Evolutionary conservation across 2,888 invertebrate species (phyloP).

Genomic region (Digitonthophagus gazella): DNA sequence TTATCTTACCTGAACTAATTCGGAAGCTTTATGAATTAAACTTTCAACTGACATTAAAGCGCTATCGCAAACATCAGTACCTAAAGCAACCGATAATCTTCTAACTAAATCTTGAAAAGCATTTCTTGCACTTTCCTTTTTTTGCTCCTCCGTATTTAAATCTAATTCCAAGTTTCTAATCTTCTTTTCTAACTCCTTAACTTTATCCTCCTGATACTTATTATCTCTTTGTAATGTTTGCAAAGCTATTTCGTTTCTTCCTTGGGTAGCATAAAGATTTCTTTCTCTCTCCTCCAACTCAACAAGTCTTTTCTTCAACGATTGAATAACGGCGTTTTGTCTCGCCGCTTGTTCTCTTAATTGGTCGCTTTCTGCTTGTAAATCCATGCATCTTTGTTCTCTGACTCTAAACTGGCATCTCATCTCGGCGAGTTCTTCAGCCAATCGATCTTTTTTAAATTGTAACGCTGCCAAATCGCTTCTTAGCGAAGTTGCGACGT

Average conservation of each 20-base stretch:
- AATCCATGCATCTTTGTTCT: slow-evolving; percentile 70
- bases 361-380: slow-evolving; percentile 78
- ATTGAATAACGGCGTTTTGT: slow-evolving; percentile 76
- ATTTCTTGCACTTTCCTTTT: slow-evolving; percentile 68
- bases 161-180: slow-evolving; percentile 70
- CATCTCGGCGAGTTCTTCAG: slow-evolving; percentile 65
- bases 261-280: slow-evolving; percentile 59
- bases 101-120: slow-evolving; percentile 70
- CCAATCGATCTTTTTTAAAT: slow-evolving; percentile 78
- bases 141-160: slow-evolving; percentile 69
- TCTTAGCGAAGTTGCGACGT: slow-evolving; percentile 71
- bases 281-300: slow-evolving; percentile 78
- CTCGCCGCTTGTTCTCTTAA: slow-evolving; percentile 78
- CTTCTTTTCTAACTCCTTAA: slow-evolving; percentile 74
- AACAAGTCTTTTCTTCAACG: slow-evolving; percentile 75
- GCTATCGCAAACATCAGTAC: slow-evolving; percentile 58
- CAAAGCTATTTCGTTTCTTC: slow-evolving; percentile 68
- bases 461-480: slow-evolving; percentile 83
- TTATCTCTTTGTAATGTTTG: slow-evolving; percentile 70
- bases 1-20: slow-evolving; percentile 65
- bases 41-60: slow-evolving; percentile 67
- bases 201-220: slow-evolving; percentile 68
- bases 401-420: slow-evolving; percentile 69
- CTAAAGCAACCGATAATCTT: slow-evolving; percentile 69
- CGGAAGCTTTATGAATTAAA: slow-evolving; percentile 73